A percentile compares a stretch with the other conserved stretches of the same genome.
Evolutionary conservation across 1,140 invertebrate species (phyloP).

Genomic region (Diuraphis noxia): DNA sequence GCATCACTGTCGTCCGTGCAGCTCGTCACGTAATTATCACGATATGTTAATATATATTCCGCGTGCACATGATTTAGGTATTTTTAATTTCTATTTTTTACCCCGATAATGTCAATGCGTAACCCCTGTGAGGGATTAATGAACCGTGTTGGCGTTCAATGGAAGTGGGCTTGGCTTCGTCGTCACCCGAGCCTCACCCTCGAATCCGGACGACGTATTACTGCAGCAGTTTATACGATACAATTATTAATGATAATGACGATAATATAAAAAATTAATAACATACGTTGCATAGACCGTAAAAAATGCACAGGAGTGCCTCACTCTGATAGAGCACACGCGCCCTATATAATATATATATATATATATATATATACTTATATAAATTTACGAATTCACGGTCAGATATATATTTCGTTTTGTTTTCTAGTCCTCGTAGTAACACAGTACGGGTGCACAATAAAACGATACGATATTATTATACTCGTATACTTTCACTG

Average conservation of each 20-base stretch:
- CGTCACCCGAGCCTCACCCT: conserved; percentile 16
- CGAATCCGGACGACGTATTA: neutral
- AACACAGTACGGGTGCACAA: neutral
- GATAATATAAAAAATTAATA: neutral
- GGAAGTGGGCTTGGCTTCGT: conserved; percentile 15
- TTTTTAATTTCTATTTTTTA: conserved; percentile 18
- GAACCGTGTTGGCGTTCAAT: conserved; percentile 21
- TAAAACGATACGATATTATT: neutral
- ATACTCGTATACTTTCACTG: conserved; percentile 7
- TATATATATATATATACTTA: neutral
- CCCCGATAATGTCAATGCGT: conserved; percentile 20
- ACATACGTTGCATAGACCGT: neutral
- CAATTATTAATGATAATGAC: neutral
- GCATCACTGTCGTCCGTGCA: conserved; percentile 10
- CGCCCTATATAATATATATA: neutral
- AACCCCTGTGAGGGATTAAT: neutral
- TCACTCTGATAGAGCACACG: neutral
- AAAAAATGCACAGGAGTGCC: conserved; percentile 12
- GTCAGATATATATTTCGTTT: neutral
- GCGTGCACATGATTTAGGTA: neutral
- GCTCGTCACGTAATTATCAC: neutral
- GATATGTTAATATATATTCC: conserved; percentile 5
- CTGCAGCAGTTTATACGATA: neutral
- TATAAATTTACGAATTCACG: neutral
- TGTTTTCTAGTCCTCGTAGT: neutral